Base-by-base conservation (phyloP, 2,888 invertebrate genomes). In the Conops quadrifasciatus region DNA sequence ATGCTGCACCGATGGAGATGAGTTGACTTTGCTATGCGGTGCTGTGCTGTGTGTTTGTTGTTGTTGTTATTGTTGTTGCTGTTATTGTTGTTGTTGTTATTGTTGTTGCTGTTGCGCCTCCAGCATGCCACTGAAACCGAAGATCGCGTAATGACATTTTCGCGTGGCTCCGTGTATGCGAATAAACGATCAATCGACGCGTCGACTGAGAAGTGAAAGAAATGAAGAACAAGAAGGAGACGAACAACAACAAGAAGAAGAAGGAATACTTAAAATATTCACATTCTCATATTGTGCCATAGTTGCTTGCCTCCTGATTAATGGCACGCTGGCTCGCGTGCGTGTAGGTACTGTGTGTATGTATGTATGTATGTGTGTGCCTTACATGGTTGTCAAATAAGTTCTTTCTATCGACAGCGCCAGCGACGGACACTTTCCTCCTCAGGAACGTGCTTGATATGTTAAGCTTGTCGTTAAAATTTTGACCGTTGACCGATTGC, bases 401-500 rank as follows among this genome's bases (percentile, higher is more conserved):
- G 13, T 56, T 24, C 13, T 21, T 3, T 15, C n/a, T n/a, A 19
- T n/a, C n/a, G 45, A 43, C 49, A 19, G 49, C n/a, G 49, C 7
- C n/a, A 19, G n/a, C 11, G n/a, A 4, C 49, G 7, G 49, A 19
- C 49, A 3, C 11, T 3, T 11, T 49, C 49, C 2, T 3, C n/a
- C 49, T 36, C 36, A 36, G 36, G 4, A 36, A 36, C 36, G 5
- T 53, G 2, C 7, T n/a, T 21, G n/a, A 9, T 16, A 43, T 62
- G 60, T 36, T 36, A 21, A 28, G 58, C 30, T 58, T 51, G 53
- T 56, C 43, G 53, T 59, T 71, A 36, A 56, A 58, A 53, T 72
- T 70, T 70, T 72, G 70, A 70, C 72, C 70, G 58, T 67, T 70
- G 63, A 67, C 64, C 72, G 66, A 70, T 70, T 72, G 70, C 70